Conservation (phyloP, 2,888 invertebrate genomes). For the Agrochola circellaris region DNA sequence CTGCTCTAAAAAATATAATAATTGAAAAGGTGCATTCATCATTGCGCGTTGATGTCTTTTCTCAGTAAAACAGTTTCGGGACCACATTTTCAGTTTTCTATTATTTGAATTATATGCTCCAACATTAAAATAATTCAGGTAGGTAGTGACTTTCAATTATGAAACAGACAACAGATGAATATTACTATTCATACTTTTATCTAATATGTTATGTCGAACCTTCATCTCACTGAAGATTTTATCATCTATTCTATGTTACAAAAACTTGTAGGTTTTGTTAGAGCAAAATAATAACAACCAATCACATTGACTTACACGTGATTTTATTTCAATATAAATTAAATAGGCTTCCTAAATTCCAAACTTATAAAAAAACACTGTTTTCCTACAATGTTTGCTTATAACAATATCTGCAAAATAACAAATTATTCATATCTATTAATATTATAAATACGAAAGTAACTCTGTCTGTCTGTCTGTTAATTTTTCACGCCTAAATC, state of each 20-base stretch:
- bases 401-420: neutral
- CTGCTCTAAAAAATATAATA: neutral
- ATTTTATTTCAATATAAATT: neutral
- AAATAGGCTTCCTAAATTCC: neutral
- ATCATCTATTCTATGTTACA: neutral
- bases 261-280: neutral
- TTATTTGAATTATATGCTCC: neutral
- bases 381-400: neutral
- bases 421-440: neutral
- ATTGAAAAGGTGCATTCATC: rapidly evolving
- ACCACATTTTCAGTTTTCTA: neutral
- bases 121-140: neutral
- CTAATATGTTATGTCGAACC: neutral
- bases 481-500: neutral
- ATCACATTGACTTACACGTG: neutral
- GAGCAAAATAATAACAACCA: neutral
- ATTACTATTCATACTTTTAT: too few relatives aligned
- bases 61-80: constrained; percentile 20
- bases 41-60: constrained; percentile 67
- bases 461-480: neutral
- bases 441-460: neutral
- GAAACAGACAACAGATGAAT: neutral
- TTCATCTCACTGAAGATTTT: neutral
- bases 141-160: neutral
- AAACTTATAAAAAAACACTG: neutral